Conservation (phyloP, 2,797 vertebrate genomes). For the Tarsius wallacei region DNA sequence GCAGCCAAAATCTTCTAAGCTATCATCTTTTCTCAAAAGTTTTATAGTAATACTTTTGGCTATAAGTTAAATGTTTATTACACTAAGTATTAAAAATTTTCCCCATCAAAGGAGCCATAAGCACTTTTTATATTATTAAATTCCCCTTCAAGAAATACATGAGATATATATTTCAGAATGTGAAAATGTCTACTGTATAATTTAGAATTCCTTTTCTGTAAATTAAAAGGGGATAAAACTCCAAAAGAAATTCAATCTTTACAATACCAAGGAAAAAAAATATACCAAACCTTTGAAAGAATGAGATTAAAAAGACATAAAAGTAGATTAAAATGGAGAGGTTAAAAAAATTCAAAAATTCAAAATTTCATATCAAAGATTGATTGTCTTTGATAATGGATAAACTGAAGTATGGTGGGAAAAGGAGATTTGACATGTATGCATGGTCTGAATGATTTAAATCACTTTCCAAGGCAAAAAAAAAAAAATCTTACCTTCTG, state of each 20-base stretch:
- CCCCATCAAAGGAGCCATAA: background rate
- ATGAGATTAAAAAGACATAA: slow-evolving; percentile 30
- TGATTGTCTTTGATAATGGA: slow-evolving; percentile 10
- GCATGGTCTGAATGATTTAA: slow-evolving; percentile 57
- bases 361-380: slow-evolving; percentile 49
- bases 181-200: slow-evolving; percentile 17
- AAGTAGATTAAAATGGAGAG: slow-evolving; percentile 42
- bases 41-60: slow-evolving; percentile 27
- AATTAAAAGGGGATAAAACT: slow-evolving; percentile 59
- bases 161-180: background rate
- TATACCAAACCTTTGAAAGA: background rate
- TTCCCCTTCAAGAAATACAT: background rate
- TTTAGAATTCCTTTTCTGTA: slow-evolving; percentile 60
- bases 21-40: slow-evolving; percentile 47
- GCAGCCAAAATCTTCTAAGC: background rate
- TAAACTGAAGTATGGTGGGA: slow-evolving; percentile 31
- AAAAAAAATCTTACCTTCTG: slow-evolving; percentile 28
- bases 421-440: background rate
- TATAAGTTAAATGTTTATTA: slow-evolving; percentile 31
- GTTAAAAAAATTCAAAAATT: slow-evolving; percentile 45
- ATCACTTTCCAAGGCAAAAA: slow-evolving; percentile 22
- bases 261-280: slow-evolving; percentile 40
- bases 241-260: slow-evolving; percentile 33
- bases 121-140: slow-evolving; percentile 55
- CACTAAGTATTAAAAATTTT: slow-evolving; percentile 67